Base-by-base conservation (phyloP, 1,140 invertebrate species). In the Pinna nobilis region DNA sequence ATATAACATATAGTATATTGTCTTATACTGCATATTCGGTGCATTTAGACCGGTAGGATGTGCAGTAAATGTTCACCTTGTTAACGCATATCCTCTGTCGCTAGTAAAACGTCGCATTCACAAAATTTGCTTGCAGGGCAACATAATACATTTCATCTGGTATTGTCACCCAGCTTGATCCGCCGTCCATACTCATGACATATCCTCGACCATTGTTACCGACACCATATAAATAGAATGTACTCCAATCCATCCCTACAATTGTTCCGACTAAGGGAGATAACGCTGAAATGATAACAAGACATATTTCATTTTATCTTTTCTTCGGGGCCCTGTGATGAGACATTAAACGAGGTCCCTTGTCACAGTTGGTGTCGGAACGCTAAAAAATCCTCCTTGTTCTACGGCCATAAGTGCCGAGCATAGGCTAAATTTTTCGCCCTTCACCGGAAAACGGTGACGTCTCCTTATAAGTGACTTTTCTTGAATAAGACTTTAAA, bases 171-270 rank as follows among this genome's bases (percentile, higher is more conserved):
- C 59, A 63, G 18, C 35, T 23, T 25, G 13, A 3, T 1, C 59
- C 59, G 7, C 39, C 59, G n/a, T 63, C 59, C 20, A 37, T 37
- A 28, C 59, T 63, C 28, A 23, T 1, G n/a, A 63, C 37, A 15
- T 63, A 63, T 9, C 59, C 59, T 25, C 39, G 39, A 41, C 59
- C 59, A 28, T 63, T 63, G 59, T 63, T 63, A 63, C 35, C 28
- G 9, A 63, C 28, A 4, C 59, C 59, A 30, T 63, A 63, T 0
- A 63, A 15, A 15, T 41, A 20, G 5, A 9, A 18, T 1, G 35
- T 63, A 15, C 44, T 25, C n/a, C 11, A 23, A 23, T 41, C 35
- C 15, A 63, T 2, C 20, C 59, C 37, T 5, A 63, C n/a, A n/a
- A 63, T 32, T 39, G 37, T 41, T 0, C 32, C 33, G 33, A 63